Conservation (phyloP, 1,140 invertebrate genomes). For the Caenorhabditis inopinata region DNA sequence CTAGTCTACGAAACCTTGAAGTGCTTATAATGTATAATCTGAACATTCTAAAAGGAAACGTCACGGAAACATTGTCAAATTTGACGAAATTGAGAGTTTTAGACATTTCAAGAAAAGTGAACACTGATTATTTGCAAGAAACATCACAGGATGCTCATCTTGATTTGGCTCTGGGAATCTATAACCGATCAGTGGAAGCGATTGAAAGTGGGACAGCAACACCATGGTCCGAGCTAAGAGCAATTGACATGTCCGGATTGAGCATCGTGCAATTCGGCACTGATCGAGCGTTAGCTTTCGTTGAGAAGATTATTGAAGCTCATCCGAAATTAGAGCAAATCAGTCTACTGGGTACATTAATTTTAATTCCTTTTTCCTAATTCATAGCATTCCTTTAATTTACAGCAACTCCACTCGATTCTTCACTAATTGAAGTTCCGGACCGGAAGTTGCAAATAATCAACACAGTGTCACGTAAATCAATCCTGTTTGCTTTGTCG, state of each 20-base stretch:
- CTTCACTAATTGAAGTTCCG: slow-evolving; percentile 5
- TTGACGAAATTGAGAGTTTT: slow-evolving; percentile 72
- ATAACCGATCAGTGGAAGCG: slow-evolving; percentile 56
- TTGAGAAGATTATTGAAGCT: slow-evolving; percentile 65
- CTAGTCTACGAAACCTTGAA: slow-evolving; percentile 72
- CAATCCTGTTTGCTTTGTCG: background rate
- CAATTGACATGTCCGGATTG: slow-evolving; percentile 27
- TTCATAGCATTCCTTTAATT: no score
- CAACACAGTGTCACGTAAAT: slow-evolving; percentile 68
- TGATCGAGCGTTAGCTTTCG: slow-evolving; percentile 68
- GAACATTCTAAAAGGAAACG: slow-evolving; percentile 67
- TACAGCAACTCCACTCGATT: background rate
- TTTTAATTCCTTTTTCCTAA: no score
- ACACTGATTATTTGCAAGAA: slow-evolving; percentile 2
- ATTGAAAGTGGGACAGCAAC: slow-evolving; percentile 67
- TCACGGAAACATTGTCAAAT: slow-evolving; percentile 70
- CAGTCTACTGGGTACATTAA: background rate
- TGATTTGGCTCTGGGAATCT: slow-evolving; percentile 14
- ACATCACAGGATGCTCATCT: slow-evolving; percentile 19
- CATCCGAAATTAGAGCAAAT: slow-evolving; percentile 8
- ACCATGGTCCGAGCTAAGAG: background rate
- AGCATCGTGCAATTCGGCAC: slow-evolving; percentile 68
- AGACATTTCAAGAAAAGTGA: slow-evolving; percentile 74
- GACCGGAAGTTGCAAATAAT: background rate
- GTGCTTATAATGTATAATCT: slow-evolving; percentile 75